These are phyloP conservation scores for Menidia menidia DNA, from an alignment of 2,797 vertebrate species.

Conservation along the genomic window DNA sequence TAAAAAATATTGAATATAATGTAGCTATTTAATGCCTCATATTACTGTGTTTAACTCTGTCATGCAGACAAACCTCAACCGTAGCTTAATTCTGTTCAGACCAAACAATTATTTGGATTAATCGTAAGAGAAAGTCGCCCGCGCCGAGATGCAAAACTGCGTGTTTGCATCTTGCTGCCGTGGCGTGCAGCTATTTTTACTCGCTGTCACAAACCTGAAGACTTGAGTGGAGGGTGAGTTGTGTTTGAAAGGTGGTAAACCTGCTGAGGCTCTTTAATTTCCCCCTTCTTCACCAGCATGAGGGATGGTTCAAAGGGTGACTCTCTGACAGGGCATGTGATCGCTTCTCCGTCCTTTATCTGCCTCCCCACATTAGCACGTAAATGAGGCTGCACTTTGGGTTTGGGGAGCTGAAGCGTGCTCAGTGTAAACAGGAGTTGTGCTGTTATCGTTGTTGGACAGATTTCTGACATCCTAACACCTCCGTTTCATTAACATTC, in stretches of 20 bases:
- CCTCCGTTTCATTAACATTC: slow-evolving; percentile 83
- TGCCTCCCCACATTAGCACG: slow-evolving; percentile 86
- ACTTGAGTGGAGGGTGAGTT: slow-evolving; percentile 74
- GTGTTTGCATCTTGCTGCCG: slow-evolving; percentile 25
- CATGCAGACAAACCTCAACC: slow-evolving; percentile 58
- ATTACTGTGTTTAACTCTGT: slow-evolving; percentile 41
- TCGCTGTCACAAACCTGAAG: slow-evolving; percentile 72
- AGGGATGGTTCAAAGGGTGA: slow-evolving; percentile 85
- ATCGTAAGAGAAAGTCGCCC: slow-evolving; percentile 57
- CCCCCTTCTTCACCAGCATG: slow-evolving; percentile 76
- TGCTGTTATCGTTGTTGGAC: slow-evolving; percentile 85
- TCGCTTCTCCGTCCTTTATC: slow-evolving; percentile 86
- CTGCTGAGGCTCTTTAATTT: slow-evolving; percentile 83
- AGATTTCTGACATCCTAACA: slow-evolving; percentile 86
- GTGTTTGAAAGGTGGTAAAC: slow-evolving; percentile 83
- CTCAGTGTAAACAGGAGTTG: slow-evolving; percentile 83
- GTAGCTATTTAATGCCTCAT: slow-evolving; percentile 19
- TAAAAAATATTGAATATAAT: slow-evolving; percentile 19
- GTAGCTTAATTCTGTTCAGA: slow-evolving; percentile 54
- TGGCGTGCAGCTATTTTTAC: slow-evolving; percentile 61
- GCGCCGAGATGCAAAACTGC: slow-evolving; percentile 19
- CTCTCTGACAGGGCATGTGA: slow-evolving; percentile 85
- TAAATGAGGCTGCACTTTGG: slow-evolving; percentile 88
- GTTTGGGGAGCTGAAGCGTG: slow-evolving; percentile 80
- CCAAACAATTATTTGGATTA: slow-evolving; percentile 66